Base-by-base conservation (phyloP, 2,797 vertebrate genomes). In the Liparis tanakae region DNA sequence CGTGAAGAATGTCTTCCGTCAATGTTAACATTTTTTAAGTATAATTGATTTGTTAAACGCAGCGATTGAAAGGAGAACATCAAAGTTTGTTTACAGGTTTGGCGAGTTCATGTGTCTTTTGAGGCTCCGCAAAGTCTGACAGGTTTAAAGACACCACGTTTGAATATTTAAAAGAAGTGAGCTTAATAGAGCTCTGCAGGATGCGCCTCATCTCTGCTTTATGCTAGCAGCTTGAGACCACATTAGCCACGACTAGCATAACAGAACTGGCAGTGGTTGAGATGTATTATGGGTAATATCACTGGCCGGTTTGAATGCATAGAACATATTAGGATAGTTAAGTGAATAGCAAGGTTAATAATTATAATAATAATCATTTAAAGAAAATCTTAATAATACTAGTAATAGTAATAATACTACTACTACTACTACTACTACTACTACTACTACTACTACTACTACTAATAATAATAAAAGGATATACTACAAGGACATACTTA, bases 1-100 rank as follows among this genome's bases (percentile, higher is more conserved):
- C 7, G 33, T 34, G 14, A 69, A 65, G 13, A 63, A 56, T 25
- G 36, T 14, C 2, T 20, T 30, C 22, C 34, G 20, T 70, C 2
- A 37, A 30, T 39, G 6, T 51, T 58, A n/a, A 18, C 20, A 34
- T 46, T 10, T n/a, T n/a, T 12, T 48, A 55, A 41, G 7, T 34
- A 22, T 57, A 43, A 64, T 36, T 57, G 10, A 63, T 56, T 30
- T 41, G 25, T 61, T 73, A 34, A 43, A 67, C 54, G 18, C 64
- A 46, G 12, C 14, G 15, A 34, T 51, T 50, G 7, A 64, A 50
- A 57, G 5, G 22, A 17, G 13, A 51, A 18, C 46, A 60, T 55
- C n/a, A 54, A 34, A 36, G 37, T 36, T 20, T 53, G 25, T 53
- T 60, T 18, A 41, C 63, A 25, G 9, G 48, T 51, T 50, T 14